Evolutionary conservation across 2,797 vertebrate species (phyloP).

Genomic region (Hippoglossus hippoglossus): DNA sequence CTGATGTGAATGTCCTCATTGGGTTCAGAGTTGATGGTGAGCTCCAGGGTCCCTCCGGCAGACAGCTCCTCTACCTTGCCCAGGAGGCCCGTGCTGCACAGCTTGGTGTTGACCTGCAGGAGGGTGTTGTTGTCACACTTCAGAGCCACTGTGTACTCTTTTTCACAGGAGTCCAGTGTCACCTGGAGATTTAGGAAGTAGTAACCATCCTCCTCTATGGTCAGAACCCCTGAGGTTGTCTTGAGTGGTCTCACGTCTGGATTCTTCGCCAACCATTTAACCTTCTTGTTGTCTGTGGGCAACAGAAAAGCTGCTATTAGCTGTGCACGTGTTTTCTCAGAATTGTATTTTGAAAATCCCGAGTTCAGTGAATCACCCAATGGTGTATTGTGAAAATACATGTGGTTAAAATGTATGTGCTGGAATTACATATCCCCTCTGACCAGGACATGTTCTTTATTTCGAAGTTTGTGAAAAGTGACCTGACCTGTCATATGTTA

Average conservation of each 20-base stretch:
- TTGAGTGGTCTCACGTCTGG: too few species aligned
- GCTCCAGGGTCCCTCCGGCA: fast-evolving
- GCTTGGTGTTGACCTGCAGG: conserved; percentile 21
- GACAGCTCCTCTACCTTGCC: conserved; percentile 9
- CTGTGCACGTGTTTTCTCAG: background rate
- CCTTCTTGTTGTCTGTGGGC: fast-evolving
- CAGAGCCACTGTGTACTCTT: background rate
- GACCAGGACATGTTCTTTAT: background rate
- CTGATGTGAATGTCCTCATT: fast-evolving
- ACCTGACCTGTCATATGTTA: background rate
- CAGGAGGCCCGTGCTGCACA: conserved; percentile 67
- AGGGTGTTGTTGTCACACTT: fast-evolving
- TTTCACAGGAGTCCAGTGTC: background rate
- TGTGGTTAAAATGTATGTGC: background rate
- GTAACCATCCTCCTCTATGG: conserved; percentile 38
- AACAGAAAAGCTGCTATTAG: conserved; percentile 28
- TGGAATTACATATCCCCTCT: background rate
- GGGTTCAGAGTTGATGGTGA: conserved; percentile 16
- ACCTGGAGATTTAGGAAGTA: conserved; percentile 78
- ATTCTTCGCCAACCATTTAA: background rate
- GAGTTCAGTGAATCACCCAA: background rate
- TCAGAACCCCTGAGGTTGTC: too few species aligned
- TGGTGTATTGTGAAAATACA: fast-evolving
- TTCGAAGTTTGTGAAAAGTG: background rate
- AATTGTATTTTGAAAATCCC: background rate